Evolutionary conservation across 1,140 invertebrate genomes (phyloP).

Genomic region (Ceratosolen fusciceps): DNA sequence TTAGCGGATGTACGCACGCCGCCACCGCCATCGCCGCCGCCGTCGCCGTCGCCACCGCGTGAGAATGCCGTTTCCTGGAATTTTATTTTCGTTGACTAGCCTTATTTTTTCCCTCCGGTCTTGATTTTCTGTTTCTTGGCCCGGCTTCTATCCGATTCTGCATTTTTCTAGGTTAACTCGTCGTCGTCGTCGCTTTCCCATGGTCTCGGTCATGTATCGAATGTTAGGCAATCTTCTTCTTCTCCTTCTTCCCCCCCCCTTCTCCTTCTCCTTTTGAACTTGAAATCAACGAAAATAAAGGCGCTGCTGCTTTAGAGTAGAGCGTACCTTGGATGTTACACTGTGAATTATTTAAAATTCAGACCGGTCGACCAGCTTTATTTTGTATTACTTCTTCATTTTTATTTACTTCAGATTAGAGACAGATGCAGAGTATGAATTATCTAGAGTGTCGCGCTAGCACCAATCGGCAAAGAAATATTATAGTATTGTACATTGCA

Average conservation of each 20-base stretch:
- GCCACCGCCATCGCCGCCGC: too few relatives aligned
- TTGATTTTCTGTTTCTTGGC: neutral
- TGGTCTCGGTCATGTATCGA: neutral
- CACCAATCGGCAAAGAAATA: neutral
- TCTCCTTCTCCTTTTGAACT: neutral
- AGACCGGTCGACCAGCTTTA: neutral
- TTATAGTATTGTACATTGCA: too few relatives aligned
- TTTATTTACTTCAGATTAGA: too few relatives aligned
- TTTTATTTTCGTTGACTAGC: neutral
- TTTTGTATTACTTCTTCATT: too few relatives aligned
- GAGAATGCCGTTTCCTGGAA: neutral
- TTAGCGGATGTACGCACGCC: slow-evolving; percentile 5
- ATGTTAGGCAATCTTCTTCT: neutral
- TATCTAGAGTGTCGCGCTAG: neutral
- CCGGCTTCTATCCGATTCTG: neutral
- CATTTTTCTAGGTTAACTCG: neutral
- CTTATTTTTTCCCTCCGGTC: neutral
- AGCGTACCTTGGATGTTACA: neutral
- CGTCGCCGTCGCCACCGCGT: too few relatives aligned
- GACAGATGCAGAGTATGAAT: neutral
- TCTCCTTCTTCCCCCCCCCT: too few relatives aligned
- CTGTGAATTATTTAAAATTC: neutral
- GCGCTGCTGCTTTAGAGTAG: neutral
- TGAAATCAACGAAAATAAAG: neutral
- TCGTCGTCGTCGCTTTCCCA: neutral